Percentiles rank a stretch among this genome's conserved stretches.
These are phyloP conservation scores for Procambarus clarkii DNA, from an alignment of 1,140 invertebrate species.

Conservation along the genomic window DNA sequence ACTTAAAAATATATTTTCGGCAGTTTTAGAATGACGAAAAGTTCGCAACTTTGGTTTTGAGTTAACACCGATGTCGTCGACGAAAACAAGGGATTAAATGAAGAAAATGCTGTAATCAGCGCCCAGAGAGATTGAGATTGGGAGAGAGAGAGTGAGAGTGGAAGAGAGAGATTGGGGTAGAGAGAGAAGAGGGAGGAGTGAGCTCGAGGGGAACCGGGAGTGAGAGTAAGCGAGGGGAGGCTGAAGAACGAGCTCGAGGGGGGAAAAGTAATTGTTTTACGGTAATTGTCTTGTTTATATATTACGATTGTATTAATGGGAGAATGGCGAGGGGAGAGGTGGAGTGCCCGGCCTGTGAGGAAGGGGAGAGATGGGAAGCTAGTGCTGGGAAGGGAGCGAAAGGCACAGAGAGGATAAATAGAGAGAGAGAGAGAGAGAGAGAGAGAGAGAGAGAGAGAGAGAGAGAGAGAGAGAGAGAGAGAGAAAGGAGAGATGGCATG, in stretches of 20 bases:
- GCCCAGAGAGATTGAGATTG: too few species aligned
- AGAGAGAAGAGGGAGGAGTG: background rate
- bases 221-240: background rate
- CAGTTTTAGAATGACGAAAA: too few species aligned
- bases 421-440: background rate
- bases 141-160: too few species aligned
- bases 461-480: too few species aligned
- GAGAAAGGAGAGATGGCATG: too few species aligned
- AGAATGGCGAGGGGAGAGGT: background rate
- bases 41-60: too few species aligned
- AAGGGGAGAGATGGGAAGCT: background rate
- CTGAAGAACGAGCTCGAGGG: background rate
- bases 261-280: background rate
- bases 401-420: background rate
- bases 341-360: background rate
- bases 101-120: too few species aligned
- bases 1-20: too few species aligned
- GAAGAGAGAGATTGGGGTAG: background rate
- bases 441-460: background rate
- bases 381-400: background rate
- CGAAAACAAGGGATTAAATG: too few species aligned
- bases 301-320: conserved; percentile 14
- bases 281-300: conserved; percentile 13
- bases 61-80: too few species aligned
- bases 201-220: background rate